These are phyloP conservation scores for Phyllostomus hastatus DNA, from an alignment of 2,113 vertebrate species.

Conservation along the genomic window DNA sequence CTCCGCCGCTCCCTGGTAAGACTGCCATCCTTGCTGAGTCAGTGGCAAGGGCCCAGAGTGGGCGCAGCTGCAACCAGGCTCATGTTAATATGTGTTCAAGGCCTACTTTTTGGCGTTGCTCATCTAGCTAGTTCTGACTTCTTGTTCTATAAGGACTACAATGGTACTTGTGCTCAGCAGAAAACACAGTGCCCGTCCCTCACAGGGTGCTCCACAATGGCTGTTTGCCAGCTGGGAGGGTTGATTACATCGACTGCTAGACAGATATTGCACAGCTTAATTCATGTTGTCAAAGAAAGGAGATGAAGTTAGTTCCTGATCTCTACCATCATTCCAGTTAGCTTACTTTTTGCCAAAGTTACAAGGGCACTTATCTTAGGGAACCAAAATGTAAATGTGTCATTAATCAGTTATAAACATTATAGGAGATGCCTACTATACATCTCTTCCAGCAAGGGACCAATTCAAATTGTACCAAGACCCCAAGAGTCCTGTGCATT, in stretches of 20 bases:
- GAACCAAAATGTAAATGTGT: constrained; percentile 2
- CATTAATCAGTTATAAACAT: not conserved
- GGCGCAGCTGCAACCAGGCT: not conserved
- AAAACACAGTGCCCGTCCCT: not conserved
- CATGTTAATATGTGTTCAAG: not conserved
- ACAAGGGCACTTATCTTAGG: constrained; percentile 43
- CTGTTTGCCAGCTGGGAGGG: not conserved
- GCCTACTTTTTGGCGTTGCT: not conserved
- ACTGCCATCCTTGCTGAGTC: constrained; percentile 3
- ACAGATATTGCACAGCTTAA: not conserved
- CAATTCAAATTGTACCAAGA: not conserved
- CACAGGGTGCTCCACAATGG: not conserved
- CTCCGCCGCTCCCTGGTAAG: not conserved
- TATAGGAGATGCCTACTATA: not conserved
- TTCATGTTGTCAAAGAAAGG: not conserved
- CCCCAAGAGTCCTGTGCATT: not conserved
- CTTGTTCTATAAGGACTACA: not conserved
- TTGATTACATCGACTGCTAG: not conserved
- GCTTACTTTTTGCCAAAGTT: constrained; percentile 37
- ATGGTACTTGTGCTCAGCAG: not conserved
- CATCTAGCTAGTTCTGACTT: not conserved
- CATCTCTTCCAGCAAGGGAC: not conserved
- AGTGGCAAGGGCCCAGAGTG: not conserved
- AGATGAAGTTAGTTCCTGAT: constrained; percentile 14
- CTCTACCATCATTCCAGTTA: not conserved